Percentiles rank a stretch among this genome's conserved stretches.
Conservation (phyloP, 2,113 vertebrate genomes). For the Zeus faber region DNA sequence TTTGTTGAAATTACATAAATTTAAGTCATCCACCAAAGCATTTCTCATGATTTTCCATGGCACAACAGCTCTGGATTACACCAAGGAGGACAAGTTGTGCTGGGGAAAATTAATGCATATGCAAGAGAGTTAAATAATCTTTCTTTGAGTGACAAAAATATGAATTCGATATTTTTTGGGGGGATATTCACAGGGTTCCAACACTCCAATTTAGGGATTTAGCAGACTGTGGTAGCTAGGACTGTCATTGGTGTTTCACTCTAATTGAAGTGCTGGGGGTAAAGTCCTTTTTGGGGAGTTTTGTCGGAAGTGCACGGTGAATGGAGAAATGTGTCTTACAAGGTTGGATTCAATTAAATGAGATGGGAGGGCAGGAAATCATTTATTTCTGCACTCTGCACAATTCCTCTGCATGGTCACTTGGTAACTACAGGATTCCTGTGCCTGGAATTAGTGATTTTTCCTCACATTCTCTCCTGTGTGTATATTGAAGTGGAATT, state of each 20-base stretch:
- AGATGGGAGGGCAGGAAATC: slow-evolving; percentile 6
- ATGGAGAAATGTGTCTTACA: not conserved
- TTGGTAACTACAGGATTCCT: not conserved
- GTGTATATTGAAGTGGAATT: no score
- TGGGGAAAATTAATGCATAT: no score
- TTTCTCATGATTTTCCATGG: no score
- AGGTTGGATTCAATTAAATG: slow-evolving; percentile 24
- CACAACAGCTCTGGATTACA: no score
- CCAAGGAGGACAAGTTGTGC: no score
- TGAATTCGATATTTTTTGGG: no score
- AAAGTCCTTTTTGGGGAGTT: slow-evolving; percentile 13
- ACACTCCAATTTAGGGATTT: no score
- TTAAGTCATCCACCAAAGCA: no score
- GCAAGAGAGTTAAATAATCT: no score
- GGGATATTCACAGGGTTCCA: no score
- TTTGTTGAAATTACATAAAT: no score
- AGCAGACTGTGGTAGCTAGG: slow-evolving; percentile 10
- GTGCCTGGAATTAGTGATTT: not conserved
- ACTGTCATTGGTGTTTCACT: slow-evolving; percentile 29
- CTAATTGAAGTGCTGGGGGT: slow-evolving; percentile 8
- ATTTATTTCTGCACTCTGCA: slow-evolving; percentile 8
- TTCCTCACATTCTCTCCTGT: not conserved
- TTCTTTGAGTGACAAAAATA: no score
- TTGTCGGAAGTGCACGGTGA: slow-evolving; percentile 22
- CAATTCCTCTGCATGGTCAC: not conserved